phyloP scores from a whole-genome alignment of 2,888 invertebrate genomes.

The Schrankia costaestrigalis region DNA sequence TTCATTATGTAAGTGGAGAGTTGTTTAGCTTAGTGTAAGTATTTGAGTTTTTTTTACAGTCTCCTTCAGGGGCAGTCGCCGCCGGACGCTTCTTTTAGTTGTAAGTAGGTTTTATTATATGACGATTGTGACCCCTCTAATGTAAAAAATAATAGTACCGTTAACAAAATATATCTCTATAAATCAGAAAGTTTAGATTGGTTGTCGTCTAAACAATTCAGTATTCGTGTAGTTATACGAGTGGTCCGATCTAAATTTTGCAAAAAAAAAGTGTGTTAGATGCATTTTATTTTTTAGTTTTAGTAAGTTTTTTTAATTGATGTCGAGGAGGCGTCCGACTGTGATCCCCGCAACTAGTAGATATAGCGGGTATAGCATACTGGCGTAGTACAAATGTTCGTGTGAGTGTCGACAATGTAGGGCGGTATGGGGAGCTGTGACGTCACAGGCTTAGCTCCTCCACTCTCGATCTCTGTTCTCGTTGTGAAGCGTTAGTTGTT shows the following conservation, averaged over 20 bases:
- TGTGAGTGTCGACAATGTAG: slow-evolving; percentile 48
- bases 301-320: slow-evolving; percentile 46
- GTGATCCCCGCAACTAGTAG: slow-evolving; percentile 40
- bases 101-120: slow-evolving; percentile 60
- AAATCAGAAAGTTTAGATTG: slow-evolving; percentile 39
- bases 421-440: too few relatives aligned
- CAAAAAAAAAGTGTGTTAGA: slow-evolving; percentile 47
- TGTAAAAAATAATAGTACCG: slow-evolving; percentile 19
- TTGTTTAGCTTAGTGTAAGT: slow-evolving; percentile 55
- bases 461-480: slow-evolving; percentile 33
- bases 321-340: slow-evolving; percentile 54
- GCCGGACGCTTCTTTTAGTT: slow-evolving; percentile 54
- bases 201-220: slow-evolving; percentile 38
- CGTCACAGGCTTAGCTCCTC: too few relatives aligned
- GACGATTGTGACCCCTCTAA: slow-evolving; percentile 39
- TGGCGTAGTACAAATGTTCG: slow-evolving; percentile 76
- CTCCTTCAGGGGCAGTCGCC: slow-evolving; percentile 37
- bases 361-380: slow-evolving; percentile 67
- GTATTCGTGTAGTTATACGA: slow-evolving; percentile 47
- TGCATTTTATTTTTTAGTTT: slow-evolving; percentile 62
- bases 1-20: slow-evolving; percentile 47
- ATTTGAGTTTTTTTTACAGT: slow-evolving; percentile 42
- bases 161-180: slow-evolving; percentile 47
- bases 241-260: slow-evolving; percentile 51
- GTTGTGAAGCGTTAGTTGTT: slow-evolving; percentile 68